These are phyloP conservation scores for Perizoma affinitatum DNA, from an alignment of 2,888 invertebrate genomes.

Conservation along the genomic window DNA sequence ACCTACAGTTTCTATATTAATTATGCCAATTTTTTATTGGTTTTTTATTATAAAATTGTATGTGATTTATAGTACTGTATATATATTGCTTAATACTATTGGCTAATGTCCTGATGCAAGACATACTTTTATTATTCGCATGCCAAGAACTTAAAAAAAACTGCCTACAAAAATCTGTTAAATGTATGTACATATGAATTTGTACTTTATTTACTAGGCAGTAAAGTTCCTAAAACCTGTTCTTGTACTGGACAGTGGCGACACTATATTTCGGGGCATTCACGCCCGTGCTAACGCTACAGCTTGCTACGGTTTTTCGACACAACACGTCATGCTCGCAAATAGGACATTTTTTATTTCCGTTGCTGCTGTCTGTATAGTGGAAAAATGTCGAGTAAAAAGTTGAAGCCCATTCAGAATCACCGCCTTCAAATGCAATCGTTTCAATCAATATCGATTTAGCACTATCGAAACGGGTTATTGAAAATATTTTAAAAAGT, in stretches of 20 bases:
- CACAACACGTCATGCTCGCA: constrained; percentile 20
- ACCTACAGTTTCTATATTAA: too few species aligned
- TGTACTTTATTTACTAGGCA: constrained; percentile 7
- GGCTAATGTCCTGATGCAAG: too few species aligned
- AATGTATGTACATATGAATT: background rate
- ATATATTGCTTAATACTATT: too few species aligned
- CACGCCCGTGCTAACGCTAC: constrained; percentile 16
- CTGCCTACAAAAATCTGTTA: too few species aligned
- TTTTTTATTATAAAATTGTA: too few species aligned
- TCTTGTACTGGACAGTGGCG: constrained; percentile 10
- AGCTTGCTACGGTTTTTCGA: constrained; percentile 20
- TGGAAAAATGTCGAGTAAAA: constrained; percentile 11
- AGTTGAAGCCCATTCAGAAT: constrained; percentile 1
- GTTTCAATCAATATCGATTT: constrained; percentile 2
- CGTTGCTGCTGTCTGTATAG: constrained; percentile 8
- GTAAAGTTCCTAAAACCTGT: constrained; percentile 7
- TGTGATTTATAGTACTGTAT: too few species aligned
- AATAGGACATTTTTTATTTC: constrained; percentile 23
- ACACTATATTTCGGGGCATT: constrained; percentile 12
- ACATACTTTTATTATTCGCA: too few species aligned
- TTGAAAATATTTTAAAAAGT: too few species aligned
- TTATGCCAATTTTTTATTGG: too few species aligned
- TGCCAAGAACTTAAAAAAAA: too few species aligned
- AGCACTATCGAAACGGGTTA: too few species aligned
- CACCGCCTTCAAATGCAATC: constrained; percentile 1